Base-by-base conservation (phyloP, 2,113 vertebrate species). In the Calidris pugnax region DNA sequence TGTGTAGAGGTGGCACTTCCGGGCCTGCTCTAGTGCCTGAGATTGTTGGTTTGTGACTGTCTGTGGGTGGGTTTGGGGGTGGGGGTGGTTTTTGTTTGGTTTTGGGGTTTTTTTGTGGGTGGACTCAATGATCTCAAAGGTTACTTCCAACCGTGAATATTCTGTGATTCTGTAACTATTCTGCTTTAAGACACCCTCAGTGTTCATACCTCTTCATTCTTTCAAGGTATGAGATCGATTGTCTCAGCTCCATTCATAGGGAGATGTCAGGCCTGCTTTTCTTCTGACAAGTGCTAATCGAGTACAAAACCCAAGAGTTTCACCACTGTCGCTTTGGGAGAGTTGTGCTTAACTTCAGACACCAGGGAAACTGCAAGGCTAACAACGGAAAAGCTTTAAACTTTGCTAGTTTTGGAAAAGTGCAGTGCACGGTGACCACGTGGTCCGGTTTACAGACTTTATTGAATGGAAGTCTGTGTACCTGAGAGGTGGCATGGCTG, bases 401-500 rank as follows among this genome's bases (percentile, higher is more conserved):
- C 4, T 62, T 80, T 48, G 3, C n/a, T 53, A 17, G 14, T 80
- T 35, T 48, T 71, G 30, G 51, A 35, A 81, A 91, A 23, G 18
- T 66, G 7, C 11, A 64, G 43, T 20, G 6, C 14, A 27, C 37
- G 27, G 53, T 71, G 57, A 69, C 28, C 12, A 57, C 1, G 0
- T 0, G 0, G 9, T 48, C 15, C 27, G 3, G 10, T 64, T 85
- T 66, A 63, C 43, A 89, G 17, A 48, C 59, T 14, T 63, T 67
- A 57, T 5, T 37, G 14, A 19, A 51, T 39, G 50, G 33, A 85
- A 60, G 12, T 77, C 64, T 75, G 15, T 76, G 32, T 56, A n/a
- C 8, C 35, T 28, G 6, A 47, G 30, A 51, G 22, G 28, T 55
- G 41, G 7, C 12, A 75, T 16, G 0, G 0, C 7, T 93, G 43